Base-by-base conservation (phyloP, 2,888 invertebrate species). In the Apotomis betuletana region DNA sequence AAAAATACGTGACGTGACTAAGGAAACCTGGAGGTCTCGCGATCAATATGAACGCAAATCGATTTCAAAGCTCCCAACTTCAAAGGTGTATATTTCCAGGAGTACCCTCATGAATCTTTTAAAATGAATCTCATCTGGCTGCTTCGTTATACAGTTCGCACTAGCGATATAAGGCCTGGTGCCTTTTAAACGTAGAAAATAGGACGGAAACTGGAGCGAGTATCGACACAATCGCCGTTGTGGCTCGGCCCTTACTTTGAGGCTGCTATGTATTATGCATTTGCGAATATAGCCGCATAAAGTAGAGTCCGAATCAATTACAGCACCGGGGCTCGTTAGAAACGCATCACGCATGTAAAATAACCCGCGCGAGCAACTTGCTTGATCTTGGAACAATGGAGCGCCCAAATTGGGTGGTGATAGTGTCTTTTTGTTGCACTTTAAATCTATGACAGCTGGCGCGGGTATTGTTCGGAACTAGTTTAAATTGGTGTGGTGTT, bases 301-400 rank as follows among this genome's bases (percentile, higher is more conserved):
- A 90, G 85, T 86, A 89, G 88, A 84, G 85, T 86, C 88, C 88
- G 91, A 91, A 92, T 91, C 92, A 92, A 93, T 92, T 92, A 91
- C 85, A 80, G 88, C 84, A 85, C 86, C 80, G 74, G 86, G 81
- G 85, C 92, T 93, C 91, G 92, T 92, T 92, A 91, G 92, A 92
- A 91, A 92, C 92, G 93, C 92, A 91, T 92, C 92, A 92, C 91
- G 92, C 92, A 93, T 93, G 88, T 90, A 88, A 90, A 92, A 91
- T 92, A 86, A 82, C 77, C 87, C 85, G 86, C 87, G 86, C 88
- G 86, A 88, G 84, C 84, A 85, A 85, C 90, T 91, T 90, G 90
- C 89, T 90, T 89, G 91, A 86, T 84, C 83, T 85, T 76, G 77
- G 83, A 87, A 92, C 91, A 91, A 92, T 91, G 92, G 90, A 74